These are phyloP conservation scores for Plemyria rubiginata DNA, from an alignment of 2,888 invertebrate genomes.

Conservation along the genomic window DNA sequence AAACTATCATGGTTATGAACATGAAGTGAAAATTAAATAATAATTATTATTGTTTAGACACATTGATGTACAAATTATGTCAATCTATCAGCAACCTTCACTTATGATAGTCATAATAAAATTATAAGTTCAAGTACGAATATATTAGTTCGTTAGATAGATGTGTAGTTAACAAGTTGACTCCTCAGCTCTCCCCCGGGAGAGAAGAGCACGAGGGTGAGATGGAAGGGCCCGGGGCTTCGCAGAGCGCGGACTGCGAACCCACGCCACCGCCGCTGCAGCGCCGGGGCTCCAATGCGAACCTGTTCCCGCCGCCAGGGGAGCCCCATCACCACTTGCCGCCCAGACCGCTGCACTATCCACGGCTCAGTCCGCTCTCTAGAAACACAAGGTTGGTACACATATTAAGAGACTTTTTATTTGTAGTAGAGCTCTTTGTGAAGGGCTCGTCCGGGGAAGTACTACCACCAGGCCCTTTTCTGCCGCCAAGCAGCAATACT, in stretches of 20 bases:
- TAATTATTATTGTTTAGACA: no score
- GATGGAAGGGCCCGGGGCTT: slow-evolving; percentile 94
- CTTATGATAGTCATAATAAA: no score
- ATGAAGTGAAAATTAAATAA: no score
- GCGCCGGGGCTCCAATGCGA: slow-evolving; percentile 92
- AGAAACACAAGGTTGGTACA: slow-evolving; percentile 81
- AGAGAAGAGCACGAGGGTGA: slow-evolving; percentile 94
- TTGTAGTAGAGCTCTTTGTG: no score
- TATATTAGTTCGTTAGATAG: neutral
- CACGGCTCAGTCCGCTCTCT: slow-evolving; percentile 92
- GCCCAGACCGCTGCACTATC: slow-evolving; percentile 84
- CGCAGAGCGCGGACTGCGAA: slow-evolving; percentile 96
- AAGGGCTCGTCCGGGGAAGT: no score
- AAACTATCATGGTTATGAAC: no score
- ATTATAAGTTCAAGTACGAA: neutral
- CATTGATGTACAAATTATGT: no score
- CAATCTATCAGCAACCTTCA: no score
- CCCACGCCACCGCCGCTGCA: slow-evolving; percentile 94
- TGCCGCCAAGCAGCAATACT: no score
- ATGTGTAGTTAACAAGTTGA: slow-evolving; percentile 32
- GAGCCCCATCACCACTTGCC: slow-evolving; percentile 69
- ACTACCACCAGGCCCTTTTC: no score
- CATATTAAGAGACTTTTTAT: no score
- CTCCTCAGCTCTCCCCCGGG: slow-evolving; percentile 90
- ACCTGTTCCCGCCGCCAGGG: slow-evolving; percentile 92